These are phyloP conservation scores for Drosophila borborema DNA, from an alignment of 2,888 invertebrate genomes.

Conservation along the genomic window DNA sequence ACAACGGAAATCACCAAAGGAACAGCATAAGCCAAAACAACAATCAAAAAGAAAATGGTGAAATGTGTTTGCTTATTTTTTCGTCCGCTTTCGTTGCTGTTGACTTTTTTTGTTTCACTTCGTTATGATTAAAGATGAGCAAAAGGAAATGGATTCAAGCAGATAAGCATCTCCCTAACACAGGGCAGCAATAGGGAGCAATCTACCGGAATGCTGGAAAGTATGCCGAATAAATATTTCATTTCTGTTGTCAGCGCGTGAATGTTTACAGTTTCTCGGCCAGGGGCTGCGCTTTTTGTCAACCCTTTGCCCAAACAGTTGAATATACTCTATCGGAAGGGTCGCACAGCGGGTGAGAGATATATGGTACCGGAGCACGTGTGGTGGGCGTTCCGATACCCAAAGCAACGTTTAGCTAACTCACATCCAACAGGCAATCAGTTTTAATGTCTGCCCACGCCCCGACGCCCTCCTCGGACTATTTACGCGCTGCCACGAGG, in stretches of 20 bases:
- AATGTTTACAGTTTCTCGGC: constrained; percentile 24
- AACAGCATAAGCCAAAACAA: background rate
- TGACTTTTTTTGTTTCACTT: background rate
- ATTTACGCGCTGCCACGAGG: constrained; percentile 63
- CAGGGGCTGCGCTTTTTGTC: background rate
- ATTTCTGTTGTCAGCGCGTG: constrained; percentile 30
- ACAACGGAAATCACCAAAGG: background rate
- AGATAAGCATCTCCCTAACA: constrained; percentile 37
- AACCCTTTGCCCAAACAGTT: constrained; percentile 45
- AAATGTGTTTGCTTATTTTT: constrained; percentile 21
- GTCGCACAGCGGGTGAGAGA: constrained; percentile 15
- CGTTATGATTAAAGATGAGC: constrained; percentile 51
- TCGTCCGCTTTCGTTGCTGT: background rate
- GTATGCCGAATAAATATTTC: constrained; percentile 51
- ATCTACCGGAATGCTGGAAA: constrained; percentile 26
- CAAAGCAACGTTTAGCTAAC: constrained; percentile 62
- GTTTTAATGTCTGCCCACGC: constrained; percentile 68
- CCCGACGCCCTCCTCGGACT: constrained; percentile 54
- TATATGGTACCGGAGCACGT: constrained; percentile 10
- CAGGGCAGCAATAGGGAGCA: background rate
- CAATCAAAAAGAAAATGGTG: constrained; percentile 23
- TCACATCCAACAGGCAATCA: constrained; percentile 70
- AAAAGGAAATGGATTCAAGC: constrained; percentile 23
- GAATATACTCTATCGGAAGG: constrained; percentile 34
- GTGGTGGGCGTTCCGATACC: constrained; percentile 48